Base-by-base conservation (phyloP, 1,140 invertebrate genomes). In the Halesus radiatus region DNA sequence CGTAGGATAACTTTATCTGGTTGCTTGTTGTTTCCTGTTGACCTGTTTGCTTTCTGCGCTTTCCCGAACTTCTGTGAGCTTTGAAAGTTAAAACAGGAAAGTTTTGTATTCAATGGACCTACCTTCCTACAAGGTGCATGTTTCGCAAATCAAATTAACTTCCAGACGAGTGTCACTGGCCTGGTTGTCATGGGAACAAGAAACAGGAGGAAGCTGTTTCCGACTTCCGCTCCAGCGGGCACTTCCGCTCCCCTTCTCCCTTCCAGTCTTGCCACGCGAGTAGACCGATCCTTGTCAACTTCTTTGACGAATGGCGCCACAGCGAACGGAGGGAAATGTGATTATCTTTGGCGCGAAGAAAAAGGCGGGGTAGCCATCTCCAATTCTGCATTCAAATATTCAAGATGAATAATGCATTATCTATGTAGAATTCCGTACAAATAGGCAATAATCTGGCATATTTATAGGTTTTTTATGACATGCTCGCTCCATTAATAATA, bases 301-400 rank as follows among this genome's bases (percentile, higher is more conserved):
- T 52, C 68, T 53, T 52, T 72, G 68, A 72, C 45, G 68, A 72
- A 72, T 53, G 68, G 37, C 23, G 62, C 26, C 62, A 66, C n/a
- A 66, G 32, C 62, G 18, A n/a, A 29, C 62, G 16, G 29, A 66
- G 26, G 45, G 50, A 54, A 72, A 72, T 52, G 37, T 72, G 45
- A 72, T 72, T 53, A 72, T 52, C 45, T 72, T 10, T 7, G 45
- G 68, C 45, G 68, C 37, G 68, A 22, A 53, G 18, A 45, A 52
- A 53, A 72, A 52, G 45, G 45, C 50, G 50, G 10, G 68, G 45
- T 26, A 66, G n/a, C 3, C 32, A 13, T 32, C 22, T 66, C 56
- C 26, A 29, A 29, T 66, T 66, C 62, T 32, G 29, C 62, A 26
- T 26, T 26, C 62, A 29, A 29, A 66, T 66, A 66, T 45, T 45